A percentile compares a stretch with the other conserved stretches of the same genome.
Evolutionary conservation across 2,888 invertebrate species (phyloP).

Genomic region (Leptopterna dolabrata): DNA sequence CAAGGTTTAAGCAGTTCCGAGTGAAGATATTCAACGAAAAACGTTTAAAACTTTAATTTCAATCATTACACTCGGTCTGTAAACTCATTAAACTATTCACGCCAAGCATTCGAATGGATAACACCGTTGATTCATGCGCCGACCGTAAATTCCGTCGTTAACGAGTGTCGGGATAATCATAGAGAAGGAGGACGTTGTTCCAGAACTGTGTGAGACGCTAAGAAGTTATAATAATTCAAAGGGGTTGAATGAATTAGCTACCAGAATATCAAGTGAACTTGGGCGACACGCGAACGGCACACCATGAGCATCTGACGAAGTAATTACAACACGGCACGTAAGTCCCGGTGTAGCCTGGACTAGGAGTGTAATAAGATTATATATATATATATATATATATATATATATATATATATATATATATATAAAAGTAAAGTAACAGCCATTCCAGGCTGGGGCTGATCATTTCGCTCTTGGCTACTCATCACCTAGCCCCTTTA

Average conservation of each 20-base stretch:
- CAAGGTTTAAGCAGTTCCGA: too few species aligned
- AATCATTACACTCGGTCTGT: too few species aligned
- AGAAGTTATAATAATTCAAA: conserved; percentile 49
- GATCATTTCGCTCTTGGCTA: too few species aligned
- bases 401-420: too few species aligned
- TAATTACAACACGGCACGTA: conserved; percentile 48
- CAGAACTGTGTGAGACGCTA: background rate
- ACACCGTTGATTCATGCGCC: conserved; percentile 1
- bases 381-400: too few species aligned
- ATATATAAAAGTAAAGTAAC: too few species aligned
- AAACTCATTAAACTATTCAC: background rate
- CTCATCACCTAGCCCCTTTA: too few species aligned
- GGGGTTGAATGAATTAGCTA: conserved; percentile 43
- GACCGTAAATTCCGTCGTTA: conserved; percentile 36
- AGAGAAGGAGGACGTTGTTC: background rate
- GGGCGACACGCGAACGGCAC: conserved; percentile 33
- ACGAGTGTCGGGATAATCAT: conserved; percentile 38
- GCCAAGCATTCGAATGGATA: background rate
- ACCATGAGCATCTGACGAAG: conserved; percentile 31
- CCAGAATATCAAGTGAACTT: conserved; percentile 44
- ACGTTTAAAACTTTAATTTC: too few species aligned
- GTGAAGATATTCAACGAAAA: too few species aligned
- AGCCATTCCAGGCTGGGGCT: too few species aligned
- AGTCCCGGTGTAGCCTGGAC: background rate
- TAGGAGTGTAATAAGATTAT: too few species aligned